Conservation (phyloP, 2,113 vertebrate species). For the Australoheros scitulus region DNA sequence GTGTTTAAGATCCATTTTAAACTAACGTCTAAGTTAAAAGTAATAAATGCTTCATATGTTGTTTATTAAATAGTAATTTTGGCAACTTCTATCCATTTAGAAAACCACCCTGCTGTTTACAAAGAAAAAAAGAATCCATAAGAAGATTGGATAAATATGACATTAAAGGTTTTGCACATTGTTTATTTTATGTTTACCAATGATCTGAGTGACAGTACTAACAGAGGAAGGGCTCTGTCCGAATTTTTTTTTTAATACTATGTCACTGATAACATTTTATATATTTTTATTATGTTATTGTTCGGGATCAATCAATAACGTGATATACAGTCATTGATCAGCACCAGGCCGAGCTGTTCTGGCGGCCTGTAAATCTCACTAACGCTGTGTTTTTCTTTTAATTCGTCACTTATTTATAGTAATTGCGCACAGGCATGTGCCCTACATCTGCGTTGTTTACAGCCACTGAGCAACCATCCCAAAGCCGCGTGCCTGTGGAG, state of each 20-base stretch:
- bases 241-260: neutral
- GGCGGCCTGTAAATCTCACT: neutral
- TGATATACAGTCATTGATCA: neutral
- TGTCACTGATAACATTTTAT: neutral
- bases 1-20: neutral
- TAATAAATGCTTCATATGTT: neutral
- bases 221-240: neutral
- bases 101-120: no score
- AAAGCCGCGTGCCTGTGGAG: constrained; percentile 66
- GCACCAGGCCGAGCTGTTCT: neutral
- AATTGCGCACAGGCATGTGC: constrained; percentile 9
- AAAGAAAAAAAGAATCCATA: no score
- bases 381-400: neutral
- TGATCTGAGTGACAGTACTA: neutral
- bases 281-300: neutral
- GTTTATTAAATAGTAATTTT: neutral
- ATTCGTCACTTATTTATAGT: neutral
- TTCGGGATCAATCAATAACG: neutral
- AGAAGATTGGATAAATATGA: neutral
- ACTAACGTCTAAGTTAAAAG: neutral
- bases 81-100: neutral
- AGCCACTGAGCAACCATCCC: constrained; percentile 58
- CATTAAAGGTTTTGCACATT: neutral
- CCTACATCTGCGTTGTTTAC: constrained; percentile 70
- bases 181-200: neutral